Base-by-base conservation (phyloP, 2,888 invertebrate species). In the Pseudococcus longispinus region DNA sequence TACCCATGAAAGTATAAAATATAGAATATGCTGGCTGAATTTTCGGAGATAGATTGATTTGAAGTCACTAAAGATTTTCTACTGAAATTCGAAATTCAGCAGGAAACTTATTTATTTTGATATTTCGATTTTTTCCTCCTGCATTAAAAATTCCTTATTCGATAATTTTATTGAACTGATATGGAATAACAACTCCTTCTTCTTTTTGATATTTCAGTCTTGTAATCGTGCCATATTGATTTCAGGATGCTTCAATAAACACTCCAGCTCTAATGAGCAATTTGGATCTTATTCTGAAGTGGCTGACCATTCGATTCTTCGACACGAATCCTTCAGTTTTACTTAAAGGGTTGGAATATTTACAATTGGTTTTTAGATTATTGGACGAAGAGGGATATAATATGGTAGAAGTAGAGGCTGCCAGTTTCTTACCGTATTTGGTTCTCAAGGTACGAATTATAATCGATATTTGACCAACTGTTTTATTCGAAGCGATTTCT, bases 311-410 rank as follows among this genome's bases (percentile, higher is more conserved):
- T 82, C 93, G 99, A 88, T 99, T 99, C 92, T 99, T 98, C 90
- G 99, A 99, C 92, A 99, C 99, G 32, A 99, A 99, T 92, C 98
- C 99, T 13, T 97, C 98, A 20, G 98, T 99, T 55, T 93, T 99
- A 88, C 93, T 98, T 89, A 98, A 97, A 92, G 97, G 96, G n/a
- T 92, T 99, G 89, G 98, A 98, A 90, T 98, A 97, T 91, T 92
- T 98, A 15, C 94, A 95, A 88, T 91, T 93, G 23, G 95, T 98
- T 87, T 98, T 99, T 91, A 93, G 93, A 88, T 93, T 94, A 90
- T 92, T 98, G 44, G 95, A 95, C 82, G 94, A 95, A 65, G 93
- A 93, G 88, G 94, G 95, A 88, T 98, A 98, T 90, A 95, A 95
- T 65, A 93, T 99, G 93, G 93, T 95, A 0, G 98, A 98, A 90